phyloP scores from a whole-genome alignment of 2,797 vertebrate species.

The Squalus acanthias region DNA sequence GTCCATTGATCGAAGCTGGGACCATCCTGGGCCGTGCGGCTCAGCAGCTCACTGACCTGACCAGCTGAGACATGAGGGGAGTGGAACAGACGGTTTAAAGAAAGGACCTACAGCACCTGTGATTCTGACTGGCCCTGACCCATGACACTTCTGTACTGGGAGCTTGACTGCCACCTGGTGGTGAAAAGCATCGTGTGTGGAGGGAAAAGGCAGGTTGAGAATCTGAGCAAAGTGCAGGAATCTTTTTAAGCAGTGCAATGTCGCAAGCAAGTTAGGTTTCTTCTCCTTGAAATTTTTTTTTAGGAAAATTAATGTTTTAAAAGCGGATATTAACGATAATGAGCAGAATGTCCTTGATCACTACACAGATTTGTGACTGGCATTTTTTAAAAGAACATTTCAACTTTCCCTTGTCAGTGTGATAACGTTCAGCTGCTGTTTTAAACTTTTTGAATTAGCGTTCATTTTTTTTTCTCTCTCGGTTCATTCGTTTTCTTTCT shows the following conservation, averaged over 20 bases:
- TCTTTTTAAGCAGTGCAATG: background rate
- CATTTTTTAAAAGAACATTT: background rate
- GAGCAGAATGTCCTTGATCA: slow-evolving; percentile 2
- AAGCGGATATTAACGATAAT: background rate
- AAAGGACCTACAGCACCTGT: background rate
- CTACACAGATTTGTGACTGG: background rate
- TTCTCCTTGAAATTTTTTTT: background rate
- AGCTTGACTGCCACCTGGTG: background rate
- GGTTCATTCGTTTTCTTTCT: background rate
- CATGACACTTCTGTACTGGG: background rate
- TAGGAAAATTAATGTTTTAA: background rate
- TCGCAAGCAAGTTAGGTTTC: background rate
- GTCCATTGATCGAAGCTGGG: background rate
- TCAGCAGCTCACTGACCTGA: background rate
- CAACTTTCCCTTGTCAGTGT: background rate
- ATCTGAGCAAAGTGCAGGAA: background rate
- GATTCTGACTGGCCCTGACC: background rate
- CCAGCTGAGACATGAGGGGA: too few species aligned
- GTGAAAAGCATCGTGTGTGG: background rate
- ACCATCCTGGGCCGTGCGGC: background rate
- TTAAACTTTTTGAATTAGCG: background rate
- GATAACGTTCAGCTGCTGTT: background rate
- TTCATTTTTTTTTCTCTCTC: background rate
- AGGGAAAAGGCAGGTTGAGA: background rate
- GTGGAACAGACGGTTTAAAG: background rate